Evolutionary conservation across 2,888 invertebrate genomes (phyloP).

Genomic region (Cephus pulcher): DNA sequence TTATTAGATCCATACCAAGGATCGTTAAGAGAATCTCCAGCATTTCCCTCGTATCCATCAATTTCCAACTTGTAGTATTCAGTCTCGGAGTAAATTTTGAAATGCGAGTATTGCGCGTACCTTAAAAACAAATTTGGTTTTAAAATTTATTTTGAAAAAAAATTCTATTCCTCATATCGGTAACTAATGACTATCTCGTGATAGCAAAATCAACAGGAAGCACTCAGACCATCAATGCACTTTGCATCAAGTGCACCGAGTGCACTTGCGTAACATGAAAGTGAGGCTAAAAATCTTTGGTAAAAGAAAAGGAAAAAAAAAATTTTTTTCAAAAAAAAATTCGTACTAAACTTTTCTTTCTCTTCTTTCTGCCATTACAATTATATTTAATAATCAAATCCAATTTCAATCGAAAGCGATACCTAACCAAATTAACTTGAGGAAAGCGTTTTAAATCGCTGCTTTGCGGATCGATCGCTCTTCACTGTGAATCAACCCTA

Average conservation of each 20-base stretch:
- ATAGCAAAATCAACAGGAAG: background rate
- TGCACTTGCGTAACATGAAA: constrained; percentile 30
- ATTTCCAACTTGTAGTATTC: constrained; percentile 94
- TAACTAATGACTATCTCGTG: background rate
- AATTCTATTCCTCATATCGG: background rate
- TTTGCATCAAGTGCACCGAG: background rate
- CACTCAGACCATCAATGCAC: background rate
- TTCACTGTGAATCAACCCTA: background rate
- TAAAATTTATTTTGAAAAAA: background rate
- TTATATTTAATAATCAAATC: background rate
- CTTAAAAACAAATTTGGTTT: constrained; percentile 65
- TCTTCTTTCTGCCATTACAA: too few relatives aligned
- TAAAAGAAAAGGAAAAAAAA: constrained; percentile 11
- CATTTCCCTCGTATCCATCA: constrained; percentile 91
- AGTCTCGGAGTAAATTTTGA: constrained; percentile 91
- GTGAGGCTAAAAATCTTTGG: constrained; percentile 35
- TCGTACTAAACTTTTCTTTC: too few relatives aligned
- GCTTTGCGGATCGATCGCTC: background rate
- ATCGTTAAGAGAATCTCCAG: constrained; percentile 91
- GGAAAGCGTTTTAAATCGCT: background rate
- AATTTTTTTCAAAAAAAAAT: background rate
- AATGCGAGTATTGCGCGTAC: constrained; percentile 91
- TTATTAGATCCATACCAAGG: constrained; percentile 95
- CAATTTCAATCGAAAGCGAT: background rate
- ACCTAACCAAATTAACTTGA: background rate